Conservation (phyloP, 2,797 vertebrate species). For the Gymnodraco acuticeps region DNA sequence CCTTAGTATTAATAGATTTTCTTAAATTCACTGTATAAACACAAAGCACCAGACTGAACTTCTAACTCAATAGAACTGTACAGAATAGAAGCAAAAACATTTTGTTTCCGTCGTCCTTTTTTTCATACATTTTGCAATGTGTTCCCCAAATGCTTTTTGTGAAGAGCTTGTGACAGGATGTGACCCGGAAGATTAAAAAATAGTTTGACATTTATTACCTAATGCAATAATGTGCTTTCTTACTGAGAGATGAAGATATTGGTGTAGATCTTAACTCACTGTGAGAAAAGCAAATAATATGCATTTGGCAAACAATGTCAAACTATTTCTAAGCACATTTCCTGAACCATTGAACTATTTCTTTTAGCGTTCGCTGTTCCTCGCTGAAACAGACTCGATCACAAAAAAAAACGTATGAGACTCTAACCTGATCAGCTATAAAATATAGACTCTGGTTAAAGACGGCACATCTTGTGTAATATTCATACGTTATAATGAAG, state of each 20-base stretch:
- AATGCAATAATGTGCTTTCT: not conserved
- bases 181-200: constrained; percentile 2
- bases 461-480: constrained; percentile 26
- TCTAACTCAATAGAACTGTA: constrained; percentile 64
- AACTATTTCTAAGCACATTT: not conserved
- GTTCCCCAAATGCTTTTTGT: constrained; percentile 28
- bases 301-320: too few species aligned
- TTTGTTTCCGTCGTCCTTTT: constrained; percentile 30
- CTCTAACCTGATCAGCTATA: constrained; percentile 1
- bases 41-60: constrained; percentile 65
- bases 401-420: not conserved
- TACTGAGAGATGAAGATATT: not conserved
- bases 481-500: constrained; percentile 4
- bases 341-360: not conserved
- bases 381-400: constrained; percentile 1
- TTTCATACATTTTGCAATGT: constrained; percentile 67
- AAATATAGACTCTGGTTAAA: constrained; percentile 13
- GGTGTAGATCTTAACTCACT: not conserved
- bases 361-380: constrained; percentile 2
- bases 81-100: constrained; percentile 59
- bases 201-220: not conserved
- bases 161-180: constrained; percentile 6
- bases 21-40: constrained; percentile 73
- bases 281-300: not conserved
- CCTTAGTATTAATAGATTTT: constrained; percentile 65